Conservation (phyloP, 2,888 invertebrate genomes). For the Apeira syringaria region DNA sequence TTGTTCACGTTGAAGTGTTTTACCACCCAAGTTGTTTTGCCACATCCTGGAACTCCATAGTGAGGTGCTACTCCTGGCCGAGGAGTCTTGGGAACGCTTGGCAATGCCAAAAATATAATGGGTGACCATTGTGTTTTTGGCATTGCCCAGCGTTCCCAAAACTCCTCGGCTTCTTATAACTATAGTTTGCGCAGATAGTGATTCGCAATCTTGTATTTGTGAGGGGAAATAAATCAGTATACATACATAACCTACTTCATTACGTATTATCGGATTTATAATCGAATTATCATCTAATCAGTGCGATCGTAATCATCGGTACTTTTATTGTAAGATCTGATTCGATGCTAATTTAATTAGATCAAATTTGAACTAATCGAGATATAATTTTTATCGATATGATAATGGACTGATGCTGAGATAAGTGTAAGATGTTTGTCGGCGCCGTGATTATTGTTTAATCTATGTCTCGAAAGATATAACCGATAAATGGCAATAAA, state of each 20-base stretch:
- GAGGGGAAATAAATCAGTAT: conserved; percentile 18
- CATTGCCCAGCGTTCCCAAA: no score
- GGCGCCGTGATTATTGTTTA: conserved; percentile 11
- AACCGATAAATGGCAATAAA: background rate
- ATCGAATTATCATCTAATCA: conserved; percentile 44
- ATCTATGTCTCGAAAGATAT: conserved; percentile 5
- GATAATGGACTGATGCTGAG: conserved; percentile 20
- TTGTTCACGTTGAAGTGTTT: no score
- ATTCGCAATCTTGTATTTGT: conserved; percentile 14
- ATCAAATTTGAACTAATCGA: conserved; percentile 42
- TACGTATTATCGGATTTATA: conserved; percentile 27
- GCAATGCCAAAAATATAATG: no score
- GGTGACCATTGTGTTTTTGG: no score
- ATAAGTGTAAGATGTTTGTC: conserved; percentile 21
- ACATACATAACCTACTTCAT: conserved; percentile 24
- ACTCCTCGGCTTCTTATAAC: no score
- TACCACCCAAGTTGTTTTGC: no score
- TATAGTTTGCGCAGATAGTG: conserved; percentile 1
- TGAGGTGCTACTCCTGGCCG: no score
- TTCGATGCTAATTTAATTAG: conserved; percentile 50
- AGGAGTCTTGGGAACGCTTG: no score
- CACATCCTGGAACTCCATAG: no score
- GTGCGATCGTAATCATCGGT: conserved; percentile 32
- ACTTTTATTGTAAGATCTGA: conserved; percentile 43
- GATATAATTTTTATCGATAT: conserved; percentile 28